Percentiles rank a stretch among this genome's conserved stretches.
Conservation (phyloP, 2,113 vertebrate species). For the Aphyosemion australe region DNA sequence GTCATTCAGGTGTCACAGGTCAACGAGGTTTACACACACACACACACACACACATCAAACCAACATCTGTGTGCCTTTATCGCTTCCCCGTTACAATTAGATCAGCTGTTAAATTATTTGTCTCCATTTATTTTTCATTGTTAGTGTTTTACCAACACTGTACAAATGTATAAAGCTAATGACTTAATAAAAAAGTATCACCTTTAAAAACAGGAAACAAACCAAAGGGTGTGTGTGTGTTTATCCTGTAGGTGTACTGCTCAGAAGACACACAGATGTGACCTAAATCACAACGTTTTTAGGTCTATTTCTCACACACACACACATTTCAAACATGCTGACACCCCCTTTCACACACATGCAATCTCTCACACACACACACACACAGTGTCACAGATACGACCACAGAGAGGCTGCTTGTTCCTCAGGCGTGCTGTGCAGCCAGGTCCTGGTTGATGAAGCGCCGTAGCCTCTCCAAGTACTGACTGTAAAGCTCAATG, state of each 20-base stretch:
- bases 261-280: constrained; percentile 72
- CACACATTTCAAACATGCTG: constrained; percentile 29
- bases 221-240: constrained; percentile 35
- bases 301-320: constrained; percentile 25
- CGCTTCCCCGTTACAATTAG: constrained; percentile 12
- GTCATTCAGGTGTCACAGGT: constrained; percentile 41
- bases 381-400: constrained; percentile 31
- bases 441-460: constrained; percentile 97
- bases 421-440: constrained; percentile 75
- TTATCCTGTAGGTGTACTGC: constrained; percentile 51
- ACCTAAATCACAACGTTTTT: constrained; percentile 37
- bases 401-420: constrained; percentile 50
- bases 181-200: constrained; percentile 34
- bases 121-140: constrained; percentile 3
- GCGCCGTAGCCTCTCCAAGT: constrained; percentile 94
- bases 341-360: constrained; percentile 8
- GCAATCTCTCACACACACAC: constrained; percentile 3
- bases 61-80: constrained; percentile 67
- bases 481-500: constrained; percentile 99
- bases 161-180: constrained; percentile 17
- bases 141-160: constrained; percentile 25
- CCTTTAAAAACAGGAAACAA: constrained; percentile 40
- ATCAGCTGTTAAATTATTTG: not conserved
- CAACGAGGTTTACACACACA: constrained; percentile 47
- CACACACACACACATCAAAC: constrained; percentile 31